A percentile compares a stretch with the other conserved stretches of the same genome.
These are phyloP conservation scores for Hycleus cichorii DNA, from an alignment of 1,140 invertebrate species.

Conservation along the genomic window DNA sequence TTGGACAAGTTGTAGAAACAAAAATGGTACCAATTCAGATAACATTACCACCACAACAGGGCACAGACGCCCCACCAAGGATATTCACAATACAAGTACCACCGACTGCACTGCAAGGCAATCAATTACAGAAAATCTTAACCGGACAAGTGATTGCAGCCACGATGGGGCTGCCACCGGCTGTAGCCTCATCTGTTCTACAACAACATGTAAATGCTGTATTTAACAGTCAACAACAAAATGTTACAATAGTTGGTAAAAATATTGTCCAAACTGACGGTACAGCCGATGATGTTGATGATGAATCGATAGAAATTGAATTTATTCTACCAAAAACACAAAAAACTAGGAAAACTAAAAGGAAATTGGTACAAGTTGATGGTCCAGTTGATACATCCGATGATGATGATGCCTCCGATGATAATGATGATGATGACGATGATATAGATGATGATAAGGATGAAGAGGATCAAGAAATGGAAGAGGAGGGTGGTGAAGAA, in stretches of 20 bases:
- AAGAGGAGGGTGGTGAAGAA: constrained; percentile 70
- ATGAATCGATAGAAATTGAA: constrained; percentile 20
- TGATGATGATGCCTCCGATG: constrained; percentile 60
- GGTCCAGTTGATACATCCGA: constrained; percentile 69
- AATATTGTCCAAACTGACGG: constrained; percentile 38
- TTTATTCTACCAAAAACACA: constrained; percentile 20
- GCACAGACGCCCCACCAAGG: constrained; percentile 55
- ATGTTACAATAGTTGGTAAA: constrained; percentile 28
- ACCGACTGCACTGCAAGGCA: constrained; percentile 63
- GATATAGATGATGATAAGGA: constrained; percentile 66
- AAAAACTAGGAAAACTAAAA: neutral
- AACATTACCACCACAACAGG: constrained; percentile 38
- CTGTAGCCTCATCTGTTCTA: constrained; percentile 66
- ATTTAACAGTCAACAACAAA: constrained; percentile 42
- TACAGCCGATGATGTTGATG: constrained; percentile 8
- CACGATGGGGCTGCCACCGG: constrained; percentile 71
- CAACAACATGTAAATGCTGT: constrained; percentile 82
- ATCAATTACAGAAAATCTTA: constrained; percentile 58
- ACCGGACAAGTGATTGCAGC: constrained; percentile 79
- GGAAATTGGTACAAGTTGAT: constrained; percentile 42
- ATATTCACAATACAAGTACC: constrained; percentile 65
- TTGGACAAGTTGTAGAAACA: constrained; percentile 42
- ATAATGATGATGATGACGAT: constrained; percentile 60
- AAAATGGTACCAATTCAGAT: constrained; percentile 52
- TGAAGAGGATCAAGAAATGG: constrained; percentile 67